These are phyloP conservation scores for Xiphophorus birchmanni DNA, from an alignment of 2,797 vertebrate genomes.

Conservation along the genomic window DNA sequence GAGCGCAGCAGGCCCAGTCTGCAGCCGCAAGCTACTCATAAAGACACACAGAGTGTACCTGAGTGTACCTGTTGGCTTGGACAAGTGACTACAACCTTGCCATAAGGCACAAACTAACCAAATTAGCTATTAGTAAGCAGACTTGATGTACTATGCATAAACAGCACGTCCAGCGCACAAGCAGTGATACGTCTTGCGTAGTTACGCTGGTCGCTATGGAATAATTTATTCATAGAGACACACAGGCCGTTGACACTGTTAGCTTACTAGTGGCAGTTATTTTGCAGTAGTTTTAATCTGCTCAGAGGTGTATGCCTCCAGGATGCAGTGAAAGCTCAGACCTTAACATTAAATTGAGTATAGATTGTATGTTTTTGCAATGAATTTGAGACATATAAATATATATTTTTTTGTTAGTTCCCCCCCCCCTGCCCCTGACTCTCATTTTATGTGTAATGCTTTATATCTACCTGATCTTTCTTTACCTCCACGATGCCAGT, in stretches of 20 bases:
- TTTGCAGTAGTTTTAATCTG: background rate
- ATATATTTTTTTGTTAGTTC: background rate
- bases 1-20: conserved; percentile 13
- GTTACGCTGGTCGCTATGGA: background rate
- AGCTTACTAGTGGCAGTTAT: background rate
- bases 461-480: background rate
- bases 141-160: background rate
- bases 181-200: background rate
- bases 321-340: background rate
- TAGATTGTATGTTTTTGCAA: background rate
- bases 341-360: background rate
- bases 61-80: conserved; percentile 14
- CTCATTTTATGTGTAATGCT: background rate
- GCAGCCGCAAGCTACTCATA: conserved; percentile 21
- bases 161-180: background rate
- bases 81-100: conserved; percentile 59
- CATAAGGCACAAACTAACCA: conserved; percentile 41
- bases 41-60: conserved; percentile 4
- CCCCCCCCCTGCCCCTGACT: background rate
- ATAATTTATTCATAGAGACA: conserved; percentile 1
- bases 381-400: background rate
- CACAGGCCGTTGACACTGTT: background rate
- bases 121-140: conserved; percentile 35
- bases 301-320: background rate
- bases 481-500: background rate